Percentiles rank a stretch among this genome's conserved stretches.
phyloP scores from a whole-genome alignment of 2,797 vertebrate species.

The Microctenopoma steveboyesi region DNA sequence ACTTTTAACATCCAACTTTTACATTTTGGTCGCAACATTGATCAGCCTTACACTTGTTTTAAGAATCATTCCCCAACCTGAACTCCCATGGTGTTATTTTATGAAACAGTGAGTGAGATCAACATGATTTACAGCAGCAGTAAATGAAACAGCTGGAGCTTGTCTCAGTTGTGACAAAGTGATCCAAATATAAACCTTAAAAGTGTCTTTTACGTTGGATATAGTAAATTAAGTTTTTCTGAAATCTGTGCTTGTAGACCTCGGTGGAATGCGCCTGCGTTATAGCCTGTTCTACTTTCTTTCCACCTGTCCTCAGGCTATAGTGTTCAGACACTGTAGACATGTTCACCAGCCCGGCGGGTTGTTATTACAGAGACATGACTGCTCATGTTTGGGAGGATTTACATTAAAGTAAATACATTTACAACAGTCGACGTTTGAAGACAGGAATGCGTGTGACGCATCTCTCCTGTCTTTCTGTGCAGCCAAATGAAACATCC shows the following conservation, averaged over 20 bases:
- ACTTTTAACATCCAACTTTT: too few relatives aligned
- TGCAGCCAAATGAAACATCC: conserved; percentile 39
- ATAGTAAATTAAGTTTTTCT: background rate
- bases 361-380: conserved; percentile 22
- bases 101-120: too few relatives aligned
- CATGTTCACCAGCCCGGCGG: conserved; percentile 26
- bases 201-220: background rate
- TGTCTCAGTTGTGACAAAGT: background rate
- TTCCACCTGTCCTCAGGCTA: conserved; percentile 19
- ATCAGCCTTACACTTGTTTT: too few relatives aligned
- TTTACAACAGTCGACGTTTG: conserved; percentile 13
- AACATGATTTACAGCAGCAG: conserved; percentile 5
- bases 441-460: conserved; percentile 3
- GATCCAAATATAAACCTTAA: too few relatives aligned
- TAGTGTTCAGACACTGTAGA: conserved; percentile 36
- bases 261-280: background rate
- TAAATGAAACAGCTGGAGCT: conserved; percentile 35
- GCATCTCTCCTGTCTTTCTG: conserved; percentile 23
- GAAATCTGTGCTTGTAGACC: background rate
- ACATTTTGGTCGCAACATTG: too few relatives aligned
- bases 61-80: too few relatives aligned
- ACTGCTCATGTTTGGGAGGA: conserved; percentile 12
- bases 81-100: too few relatives aligned
- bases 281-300: conserved; percentile 30
- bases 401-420: conserved; percentile 17